These are phyloP conservation scores for Muscina levida DNA, from an alignment of 2,888 invertebrate species.

Conservation along the genomic window DNA sequence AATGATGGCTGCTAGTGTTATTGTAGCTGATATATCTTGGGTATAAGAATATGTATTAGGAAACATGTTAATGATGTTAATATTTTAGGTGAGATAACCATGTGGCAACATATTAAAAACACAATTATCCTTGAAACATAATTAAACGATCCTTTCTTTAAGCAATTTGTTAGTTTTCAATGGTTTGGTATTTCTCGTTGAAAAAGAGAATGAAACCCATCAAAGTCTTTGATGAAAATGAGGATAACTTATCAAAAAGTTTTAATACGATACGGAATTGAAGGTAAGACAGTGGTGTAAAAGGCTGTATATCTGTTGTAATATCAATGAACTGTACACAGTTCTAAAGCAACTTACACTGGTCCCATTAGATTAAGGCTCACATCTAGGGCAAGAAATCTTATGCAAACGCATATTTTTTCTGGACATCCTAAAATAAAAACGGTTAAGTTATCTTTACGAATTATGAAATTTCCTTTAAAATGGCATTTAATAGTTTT, in stretches of 20 bases:
- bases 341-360: too few species aligned
- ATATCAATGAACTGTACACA: too few species aligned
- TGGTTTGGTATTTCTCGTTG: not conserved
- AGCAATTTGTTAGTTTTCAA: conserved; percentile 50
- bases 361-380: too few species aligned
- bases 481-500: too few species aligned
- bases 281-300: not conserved
- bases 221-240: conserved; percentile 46
- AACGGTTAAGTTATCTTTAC: too few species aligned
- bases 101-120: conserved; percentile 39
- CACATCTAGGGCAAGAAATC: too few species aligned
- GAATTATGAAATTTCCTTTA: too few species aligned
- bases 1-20: not conserved
- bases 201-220: conserved; percentile 41
- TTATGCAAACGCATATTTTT: too few species aligned
- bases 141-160: conserved; percentile 55
- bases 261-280: conserved; percentile 51
- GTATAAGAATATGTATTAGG: conserved; percentile 29
- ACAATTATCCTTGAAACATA: conserved; percentile 61
- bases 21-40: conserved; percentile 9
- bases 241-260: conserved; percentile 53
- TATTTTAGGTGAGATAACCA: conserved; percentile 54
- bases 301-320: too few species aligned
- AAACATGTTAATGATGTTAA: conserved; percentile 54
- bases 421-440: too few species aligned